Evolutionary conservation across 2,888 invertebrate genomes (phyloP).

Genomic region (Spodoptera picta): DNA sequence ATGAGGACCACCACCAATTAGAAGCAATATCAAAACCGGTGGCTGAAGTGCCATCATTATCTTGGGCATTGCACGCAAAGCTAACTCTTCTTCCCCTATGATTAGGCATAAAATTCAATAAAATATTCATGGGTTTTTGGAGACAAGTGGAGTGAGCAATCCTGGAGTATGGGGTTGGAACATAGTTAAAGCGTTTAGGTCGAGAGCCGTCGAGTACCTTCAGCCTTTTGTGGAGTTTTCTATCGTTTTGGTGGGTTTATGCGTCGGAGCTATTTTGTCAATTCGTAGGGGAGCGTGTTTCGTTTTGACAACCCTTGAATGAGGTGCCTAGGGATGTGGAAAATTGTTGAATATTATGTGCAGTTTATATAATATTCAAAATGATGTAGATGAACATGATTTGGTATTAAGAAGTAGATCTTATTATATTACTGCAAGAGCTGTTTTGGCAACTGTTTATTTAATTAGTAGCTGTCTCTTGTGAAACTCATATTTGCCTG

Average conservation of each 20-base stretch:
- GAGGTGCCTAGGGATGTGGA: constrained; percentile 63
- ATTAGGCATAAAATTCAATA: constrained; percentile 77
- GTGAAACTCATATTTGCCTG: no score
- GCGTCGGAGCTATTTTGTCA: constrained; percentile 84
- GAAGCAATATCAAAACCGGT: constrained; percentile 85
- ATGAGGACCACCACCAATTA: constrained; percentile 86
- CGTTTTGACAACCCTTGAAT: constrained; percentile 80
- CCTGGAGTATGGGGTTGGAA: constrained; percentile 85
- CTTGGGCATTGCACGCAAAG: constrained; percentile 72
- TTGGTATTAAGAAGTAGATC: no score
- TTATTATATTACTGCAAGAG: no score
- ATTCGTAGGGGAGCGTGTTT: constrained; percentile 77
- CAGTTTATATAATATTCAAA: constrained; percentile 32
- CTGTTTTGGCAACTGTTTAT: no score
- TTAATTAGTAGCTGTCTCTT: no score
- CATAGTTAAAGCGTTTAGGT: constrained; percentile 88
- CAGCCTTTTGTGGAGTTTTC: constrained; percentile 86
- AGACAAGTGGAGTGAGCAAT: constrained; percentile 88
- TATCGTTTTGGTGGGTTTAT: constrained; percentile 81
- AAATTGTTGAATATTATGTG: constrained; percentile 64
- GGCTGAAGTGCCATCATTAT: constrained; percentile 88
- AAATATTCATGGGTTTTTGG: constrained; percentile 84
- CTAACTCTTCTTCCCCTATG: constrained; percentile 69
- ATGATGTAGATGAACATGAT: background rate
- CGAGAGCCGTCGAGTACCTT: constrained; percentile 81